Evolutionary conservation across 1,140 invertebrate genomes (phyloP).

Genomic region (Batillaria attramentaria): DNA sequence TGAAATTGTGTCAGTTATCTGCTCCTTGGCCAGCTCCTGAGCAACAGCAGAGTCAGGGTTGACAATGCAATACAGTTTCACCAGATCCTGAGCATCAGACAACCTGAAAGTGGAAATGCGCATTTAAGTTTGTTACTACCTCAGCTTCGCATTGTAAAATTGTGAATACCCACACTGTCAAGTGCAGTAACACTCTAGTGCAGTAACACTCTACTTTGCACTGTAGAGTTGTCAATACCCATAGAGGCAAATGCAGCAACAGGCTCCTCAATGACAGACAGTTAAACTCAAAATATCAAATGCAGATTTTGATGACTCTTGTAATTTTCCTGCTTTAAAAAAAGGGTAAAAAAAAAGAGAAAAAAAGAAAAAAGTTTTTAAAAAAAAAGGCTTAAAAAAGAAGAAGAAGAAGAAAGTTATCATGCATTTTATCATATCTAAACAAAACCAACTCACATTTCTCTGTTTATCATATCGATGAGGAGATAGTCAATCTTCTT

Average conservation of each 20-base stretch:
- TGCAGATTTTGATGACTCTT: no score
- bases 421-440: no score
- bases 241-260: background rate
- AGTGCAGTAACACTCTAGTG: background rate
- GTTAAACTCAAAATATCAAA: background rate
- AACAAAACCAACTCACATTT: constrained; percentile 58
- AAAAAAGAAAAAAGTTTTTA: background rate
- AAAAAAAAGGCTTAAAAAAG: background rate
- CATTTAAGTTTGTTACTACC: background rate
- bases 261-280: background rate
- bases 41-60: constrained; percentile 71
- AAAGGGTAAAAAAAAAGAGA: background rate
- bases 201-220: background rate
- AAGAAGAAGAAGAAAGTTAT: no score
- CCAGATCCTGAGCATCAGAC: constrained; percentile 76
- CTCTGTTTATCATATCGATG: constrained; percentile 75
- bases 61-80: constrained; percentile 76
- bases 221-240: background rate
- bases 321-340: no score
- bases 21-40: background rate
- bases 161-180: background rate
- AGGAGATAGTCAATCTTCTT: constrained; percentile 86
- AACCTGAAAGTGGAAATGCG: constrained; percentile 65
- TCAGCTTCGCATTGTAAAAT: background rate
- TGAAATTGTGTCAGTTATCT: background rate